Percentiles rank a stretch among this genome's conserved stretches.
Evolutionary conservation across 2,888 invertebrate genomes (phyloP).

Genomic region (Ryuthela nishihirai): DNA sequence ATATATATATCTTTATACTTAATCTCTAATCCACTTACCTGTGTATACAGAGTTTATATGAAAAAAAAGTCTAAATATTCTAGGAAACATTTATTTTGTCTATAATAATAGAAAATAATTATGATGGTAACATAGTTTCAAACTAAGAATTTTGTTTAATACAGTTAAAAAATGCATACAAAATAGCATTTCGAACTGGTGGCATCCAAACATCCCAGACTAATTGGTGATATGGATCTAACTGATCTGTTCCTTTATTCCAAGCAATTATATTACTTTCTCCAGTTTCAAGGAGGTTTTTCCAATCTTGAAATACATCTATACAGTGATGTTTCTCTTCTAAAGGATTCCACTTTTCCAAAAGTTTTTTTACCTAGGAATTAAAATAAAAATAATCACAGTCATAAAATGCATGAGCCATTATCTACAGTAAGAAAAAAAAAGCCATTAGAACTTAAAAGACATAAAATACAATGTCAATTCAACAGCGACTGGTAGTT

Average conservation of each 20-base stretch:
- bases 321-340: conserved; percentile 52
- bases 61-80: no score
- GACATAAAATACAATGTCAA: no score
- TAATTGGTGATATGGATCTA: conserved; percentile 70
- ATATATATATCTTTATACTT: no score
- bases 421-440: neutral
- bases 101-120: no score
- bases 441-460: no score
- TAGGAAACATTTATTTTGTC: no score
- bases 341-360: conserved; percentile 77
- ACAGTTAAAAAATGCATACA: conserved; percentile 38
- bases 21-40: no score
- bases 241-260: conserved; percentile 51
- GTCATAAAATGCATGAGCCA: neutral
- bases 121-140: no score
- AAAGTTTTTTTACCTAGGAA: conserved; percentile 62
- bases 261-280: conserved; percentile 54
- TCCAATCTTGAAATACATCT: conserved; percentile 52
- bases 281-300: conserved; percentile 50
- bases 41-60: no score
- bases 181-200: conserved; percentile 60
- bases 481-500: no score
- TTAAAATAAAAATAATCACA: no score
- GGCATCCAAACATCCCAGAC: conserved; percentile 91
- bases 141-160: no score